Evolutionary conservation across 2,888 invertebrate species (phyloP).

Genomic region (Adineta ricciae): DNA sequence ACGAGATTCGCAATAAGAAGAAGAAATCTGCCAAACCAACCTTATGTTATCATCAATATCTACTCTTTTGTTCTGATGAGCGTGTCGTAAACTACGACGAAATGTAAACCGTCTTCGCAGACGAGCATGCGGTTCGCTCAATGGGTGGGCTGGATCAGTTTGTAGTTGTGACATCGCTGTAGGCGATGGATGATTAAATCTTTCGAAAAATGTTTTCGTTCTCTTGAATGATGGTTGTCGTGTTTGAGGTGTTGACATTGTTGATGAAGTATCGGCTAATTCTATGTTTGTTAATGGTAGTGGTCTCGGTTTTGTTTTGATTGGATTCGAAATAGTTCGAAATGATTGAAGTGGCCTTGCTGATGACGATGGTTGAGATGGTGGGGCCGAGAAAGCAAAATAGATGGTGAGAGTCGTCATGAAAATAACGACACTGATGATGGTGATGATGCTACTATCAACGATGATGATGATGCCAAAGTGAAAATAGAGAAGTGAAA

Average conservation of each 20-base stretch:
- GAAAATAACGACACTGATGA: neutral
- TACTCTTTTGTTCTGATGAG: neutral
- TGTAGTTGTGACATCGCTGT: neutral
- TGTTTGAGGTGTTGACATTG: neutral
- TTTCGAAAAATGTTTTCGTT: neutral
- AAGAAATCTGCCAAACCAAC: neutral
- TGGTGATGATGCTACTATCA: neutral
- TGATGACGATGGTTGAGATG: neutral
- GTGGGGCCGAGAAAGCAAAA: neutral
- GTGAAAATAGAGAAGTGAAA: neutral
- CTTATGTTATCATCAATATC: constrained; percentile 3
- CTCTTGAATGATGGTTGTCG: neutral
- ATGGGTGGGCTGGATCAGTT: neutral
- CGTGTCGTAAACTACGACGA: neutral
- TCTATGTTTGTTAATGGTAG: neutral
- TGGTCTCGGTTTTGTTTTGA: neutral
- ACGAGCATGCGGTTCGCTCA: neutral
- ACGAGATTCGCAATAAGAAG: neutral
- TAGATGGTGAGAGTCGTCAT: neutral
- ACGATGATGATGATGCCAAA: neutral
- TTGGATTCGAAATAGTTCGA: neutral
- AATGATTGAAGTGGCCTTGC: neutral
- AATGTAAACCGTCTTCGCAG: neutral
- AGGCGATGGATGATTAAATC: neutral
- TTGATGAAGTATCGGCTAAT: neutral